Evolutionary conservation across 2,888 invertebrate species (phyloP).

Genomic region (Villa cingulata): DNA sequence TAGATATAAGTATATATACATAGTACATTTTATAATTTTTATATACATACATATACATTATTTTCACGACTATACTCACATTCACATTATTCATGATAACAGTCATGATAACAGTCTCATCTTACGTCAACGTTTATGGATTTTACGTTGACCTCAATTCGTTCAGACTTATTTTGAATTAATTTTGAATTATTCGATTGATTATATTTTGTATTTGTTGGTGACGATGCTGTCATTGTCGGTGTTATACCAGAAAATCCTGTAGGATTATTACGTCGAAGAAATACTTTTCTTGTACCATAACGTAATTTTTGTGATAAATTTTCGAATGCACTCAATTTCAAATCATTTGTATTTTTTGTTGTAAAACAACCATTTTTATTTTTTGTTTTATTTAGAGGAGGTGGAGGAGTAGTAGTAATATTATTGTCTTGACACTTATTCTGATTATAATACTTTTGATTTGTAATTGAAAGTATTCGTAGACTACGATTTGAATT

Average conservation of each 20-base stretch:
- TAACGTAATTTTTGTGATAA: conserved; percentile 14
- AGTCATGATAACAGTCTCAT: background rate
- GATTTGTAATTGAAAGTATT: background rate
- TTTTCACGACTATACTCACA: background rate
- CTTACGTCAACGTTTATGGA: background rate
- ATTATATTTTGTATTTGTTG: background rate
- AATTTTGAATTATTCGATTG: background rate
- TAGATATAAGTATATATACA: no score
- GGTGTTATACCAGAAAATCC: background rate
- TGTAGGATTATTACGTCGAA: background rate
- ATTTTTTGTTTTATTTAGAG: background rate
- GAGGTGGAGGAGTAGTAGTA: background rate
- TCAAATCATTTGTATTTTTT: background rate
- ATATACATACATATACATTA: no score
- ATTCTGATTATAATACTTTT: background rate
- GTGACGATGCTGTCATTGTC: background rate
- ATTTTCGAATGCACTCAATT: conserved; percentile 6
- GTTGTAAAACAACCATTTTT: background rate
- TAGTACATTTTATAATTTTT: no score
- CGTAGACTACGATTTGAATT: no score
- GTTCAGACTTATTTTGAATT: background rate
- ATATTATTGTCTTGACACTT: background rate
- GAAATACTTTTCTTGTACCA: conserved; percentile 10
- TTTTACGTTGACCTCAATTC: background rate
- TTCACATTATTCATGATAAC: no score